A percentile compares a stretch with the other conserved stretches of the same genome.
These are phyloP conservation scores for Nymphicus hollandicus DNA, from an alignment of 2,113 vertebrate genomes.

Conservation along the genomic window DNA sequence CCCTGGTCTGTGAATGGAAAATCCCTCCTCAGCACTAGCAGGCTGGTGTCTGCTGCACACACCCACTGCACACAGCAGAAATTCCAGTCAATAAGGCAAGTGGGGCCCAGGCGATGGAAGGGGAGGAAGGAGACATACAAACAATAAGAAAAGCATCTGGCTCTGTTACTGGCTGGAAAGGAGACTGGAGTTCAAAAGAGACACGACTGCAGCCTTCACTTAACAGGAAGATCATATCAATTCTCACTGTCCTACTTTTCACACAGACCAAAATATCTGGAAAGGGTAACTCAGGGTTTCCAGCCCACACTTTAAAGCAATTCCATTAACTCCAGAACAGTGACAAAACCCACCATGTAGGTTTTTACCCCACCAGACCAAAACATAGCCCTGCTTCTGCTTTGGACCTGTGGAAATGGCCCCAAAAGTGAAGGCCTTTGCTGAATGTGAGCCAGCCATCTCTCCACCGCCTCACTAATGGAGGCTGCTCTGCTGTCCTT, in stretches of 20 bases:
- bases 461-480: conserved; percentile 77
- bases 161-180: conserved; percentile 61
- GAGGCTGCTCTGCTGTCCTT: conserved; percentile 80
- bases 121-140: conserved; percentile 67
- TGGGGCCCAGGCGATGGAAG: conserved; percentile 65
- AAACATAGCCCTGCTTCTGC: neutral
- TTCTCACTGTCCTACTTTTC: conserved; percentile 44
- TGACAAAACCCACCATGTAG: neutral
- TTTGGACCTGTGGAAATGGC: conserved; percentile 21
- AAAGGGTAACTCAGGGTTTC: conserved; percentile 30
- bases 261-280: conserved; percentile 14
- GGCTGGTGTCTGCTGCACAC: conserved; percentile 66
- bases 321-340: neutral
- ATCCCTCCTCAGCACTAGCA: conserved; percentile 65
- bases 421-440: conserved; percentile 36
- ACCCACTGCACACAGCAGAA: conserved; percentile 71
- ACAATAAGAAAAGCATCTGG: conserved; percentile 74
- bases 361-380: neutral
- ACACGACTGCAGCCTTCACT: conserved; percentile 20
- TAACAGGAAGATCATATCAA: conserved; percentile 54
- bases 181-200: conserved; percentile 50
- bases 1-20: conserved; percentile 67
- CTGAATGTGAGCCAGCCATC: conserved; percentile 62
- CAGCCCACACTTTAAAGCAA: conserved; percentile 1
- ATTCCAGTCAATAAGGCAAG: conserved; percentile 71